Conservation (phyloP, 2,888 invertebrate species). For the Dolomedes plantarius region DNA sequence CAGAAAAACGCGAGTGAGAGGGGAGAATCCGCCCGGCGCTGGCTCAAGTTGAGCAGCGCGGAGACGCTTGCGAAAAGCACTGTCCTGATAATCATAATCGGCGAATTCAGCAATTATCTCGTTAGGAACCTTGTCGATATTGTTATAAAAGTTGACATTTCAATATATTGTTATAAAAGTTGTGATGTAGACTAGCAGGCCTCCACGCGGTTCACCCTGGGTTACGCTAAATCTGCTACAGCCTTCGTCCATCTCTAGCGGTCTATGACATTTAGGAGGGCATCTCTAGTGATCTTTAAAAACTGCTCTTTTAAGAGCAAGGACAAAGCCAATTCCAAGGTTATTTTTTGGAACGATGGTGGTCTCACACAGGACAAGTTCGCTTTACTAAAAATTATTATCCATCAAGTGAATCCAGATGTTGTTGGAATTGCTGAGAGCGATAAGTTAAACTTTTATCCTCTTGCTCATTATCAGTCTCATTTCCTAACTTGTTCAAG, state of each 20-base stretch:
- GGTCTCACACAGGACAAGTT: conserved; percentile 16
- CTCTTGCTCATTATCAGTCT: background rate
- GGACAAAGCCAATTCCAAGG: background rate
- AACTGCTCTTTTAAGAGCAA: conserved; percentile 24
- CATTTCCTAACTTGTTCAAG: background rate
- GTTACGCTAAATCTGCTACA: background rate
- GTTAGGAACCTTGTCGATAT: too few species aligned
- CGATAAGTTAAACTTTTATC: background rate
- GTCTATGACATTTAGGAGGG: background rate
- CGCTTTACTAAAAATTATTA: conserved; percentile 13
- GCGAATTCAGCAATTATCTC: too few species aligned
- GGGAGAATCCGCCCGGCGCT: too few species aligned
- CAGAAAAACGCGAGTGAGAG: too few species aligned
- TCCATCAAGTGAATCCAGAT: conserved; percentile 1
- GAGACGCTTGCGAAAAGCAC: too few species aligned
- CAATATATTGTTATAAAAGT: too few species aligned
- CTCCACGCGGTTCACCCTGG: too few species aligned
- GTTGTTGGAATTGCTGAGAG: conserved; percentile 20
- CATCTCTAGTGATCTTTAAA: conserved; percentile 13
- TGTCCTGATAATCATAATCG: too few species aligned
- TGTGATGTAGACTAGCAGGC: too few species aligned
- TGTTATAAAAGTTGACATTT: too few species aligned
- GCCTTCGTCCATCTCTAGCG: background rate
- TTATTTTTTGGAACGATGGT: conserved; percentile 26
- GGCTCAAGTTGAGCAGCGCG: too few species aligned